Evolutionary conservation across 2,113 vertebrate species (phyloP), one percentile per base, ranked within the genome.

Genomic region (Chaetodon trifascialis): DNA sequence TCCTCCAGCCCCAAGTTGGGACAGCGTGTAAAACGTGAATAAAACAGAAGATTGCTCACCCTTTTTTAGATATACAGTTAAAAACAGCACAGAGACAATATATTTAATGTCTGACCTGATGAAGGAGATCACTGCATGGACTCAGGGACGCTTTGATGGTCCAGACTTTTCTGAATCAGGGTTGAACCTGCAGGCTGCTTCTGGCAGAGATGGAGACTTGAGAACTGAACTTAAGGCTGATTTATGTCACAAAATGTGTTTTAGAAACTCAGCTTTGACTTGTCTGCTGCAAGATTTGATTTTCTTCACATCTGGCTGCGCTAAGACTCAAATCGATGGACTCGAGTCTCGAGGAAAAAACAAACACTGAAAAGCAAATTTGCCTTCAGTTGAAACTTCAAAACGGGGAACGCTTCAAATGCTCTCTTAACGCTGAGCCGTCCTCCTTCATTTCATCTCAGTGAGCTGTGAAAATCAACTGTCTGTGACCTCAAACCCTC

Each of bases 361-460:
- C 60, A 75, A 55, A 76, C 38, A 9, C 49, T 19, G 2, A 40
- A 52, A 75, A 64, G 36, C 19, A 54, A 63, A 74, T 23, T 11
- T 47, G 40, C 9, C 30, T 36, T 64, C 47, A 44, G 59, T 19
- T 54, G 36, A 19, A 64, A 42, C 59, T 52, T 74, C 21, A 8
- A 40, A 52, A 40, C 12, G 17, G 7, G 5, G 8, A 17, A 11
- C 11, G 49, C 72, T 74, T 74, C 19, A 75, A 64, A 64, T 75
- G 7, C 2, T 25, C 60, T 17, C 38, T 69, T 51, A 55, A 69
- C 60, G 21, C 65, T 4, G 44, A 60, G 52, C 7, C 15, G 2
- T 44, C 25, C 11, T 44, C 25, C 11, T 69, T 78, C 65, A 51
- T 49, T 49, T 77, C 3, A 77, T 68, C 11, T 67, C 40, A 47